phyloP scores from a whole-genome alignment of 2,113 vertebrate species.

The Amphilophus citrinellus region DNA sequence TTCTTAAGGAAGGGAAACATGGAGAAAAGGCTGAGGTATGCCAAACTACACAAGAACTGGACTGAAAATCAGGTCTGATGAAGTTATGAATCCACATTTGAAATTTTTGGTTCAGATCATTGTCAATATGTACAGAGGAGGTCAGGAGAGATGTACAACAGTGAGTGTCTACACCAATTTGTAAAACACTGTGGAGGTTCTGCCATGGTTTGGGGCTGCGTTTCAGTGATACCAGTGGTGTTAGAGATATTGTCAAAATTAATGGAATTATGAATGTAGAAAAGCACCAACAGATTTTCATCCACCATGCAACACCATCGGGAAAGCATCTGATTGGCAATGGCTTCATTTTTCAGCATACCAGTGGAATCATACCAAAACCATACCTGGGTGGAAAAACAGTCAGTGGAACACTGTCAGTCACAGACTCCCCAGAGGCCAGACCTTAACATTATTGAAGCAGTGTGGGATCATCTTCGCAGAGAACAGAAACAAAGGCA shows the following conservation, averaged over 20 bases:
- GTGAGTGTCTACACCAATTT: not conserved
- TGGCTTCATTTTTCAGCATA: too few relatives aligned
- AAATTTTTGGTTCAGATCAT: not conserved
- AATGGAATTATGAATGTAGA: too few relatives aligned
- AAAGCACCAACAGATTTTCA: too few relatives aligned
- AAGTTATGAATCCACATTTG: not conserved
- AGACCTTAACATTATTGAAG: not conserved
- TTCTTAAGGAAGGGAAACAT: too few relatives aligned
- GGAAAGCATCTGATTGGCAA: too few relatives aligned
- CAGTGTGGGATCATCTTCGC: not conserved
- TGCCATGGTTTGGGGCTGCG: not conserved
- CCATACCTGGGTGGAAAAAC: not conserved
- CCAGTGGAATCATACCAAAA: too few relatives aligned
- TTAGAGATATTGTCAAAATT: too few relatives aligned
- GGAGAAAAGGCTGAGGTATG: not conserved
- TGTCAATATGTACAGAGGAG: not conserved
- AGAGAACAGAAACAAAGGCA: not conserved
- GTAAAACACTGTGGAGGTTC: not conserved
- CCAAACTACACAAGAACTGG: not conserved
- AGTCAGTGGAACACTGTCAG: not conserved
- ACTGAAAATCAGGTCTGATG: not conserved
- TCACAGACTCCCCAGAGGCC: fast-evolving
- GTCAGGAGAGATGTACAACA: not conserved
- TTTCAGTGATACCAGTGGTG: not conserved
- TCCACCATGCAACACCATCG: too few relatives aligned